Conservation (phyloP, 2,888 invertebrate species). For the Ferrisia virgata region DNA sequence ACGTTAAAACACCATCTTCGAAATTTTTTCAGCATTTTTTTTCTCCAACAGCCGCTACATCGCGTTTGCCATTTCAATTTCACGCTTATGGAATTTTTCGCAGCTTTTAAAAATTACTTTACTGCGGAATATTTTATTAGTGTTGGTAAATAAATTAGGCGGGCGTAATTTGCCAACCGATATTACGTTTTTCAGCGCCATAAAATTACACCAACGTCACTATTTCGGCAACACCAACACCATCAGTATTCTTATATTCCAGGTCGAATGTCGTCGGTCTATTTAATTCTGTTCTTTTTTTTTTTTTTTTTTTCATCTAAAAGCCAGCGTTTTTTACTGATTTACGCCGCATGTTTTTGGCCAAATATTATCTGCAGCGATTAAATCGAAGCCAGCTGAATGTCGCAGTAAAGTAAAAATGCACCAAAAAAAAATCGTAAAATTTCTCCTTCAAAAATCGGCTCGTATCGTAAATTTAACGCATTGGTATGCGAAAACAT, state of each 20-base stretch:
- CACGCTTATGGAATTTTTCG: conserved; percentile 17
- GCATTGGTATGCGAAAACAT: not conserved
- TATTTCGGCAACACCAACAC: not conserved
- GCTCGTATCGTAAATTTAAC: not conserved
- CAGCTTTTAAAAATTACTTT: not conserved
- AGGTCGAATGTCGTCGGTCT: too few relatives aligned
- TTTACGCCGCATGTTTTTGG: not conserved
- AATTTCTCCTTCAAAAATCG: not conserved
- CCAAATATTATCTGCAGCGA: not conserved
- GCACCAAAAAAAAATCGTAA: not conserved
- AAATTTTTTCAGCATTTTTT: not conserved
- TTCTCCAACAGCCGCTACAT: too few relatives aligned
- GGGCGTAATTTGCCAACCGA: not conserved
- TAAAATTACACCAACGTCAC: not conserved
- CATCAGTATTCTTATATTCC: too few relatives aligned
- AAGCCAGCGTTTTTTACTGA: not conserved
- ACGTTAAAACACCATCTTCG: not conserved
- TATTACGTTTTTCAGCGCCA: not conserved
- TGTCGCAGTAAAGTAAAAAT: not conserved
- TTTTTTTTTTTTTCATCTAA: not conserved
- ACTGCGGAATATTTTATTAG: not conserved
- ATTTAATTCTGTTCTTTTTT: too few relatives aligned
- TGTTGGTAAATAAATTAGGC: not conserved
- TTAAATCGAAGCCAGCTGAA: not conserved
- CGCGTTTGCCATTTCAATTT: not conserved